These are phyloP conservation scores for Cyprinodon brontotheroides DNA, from an alignment of 2,113 vertebrate species.

Conservation along the genomic window DNA sequence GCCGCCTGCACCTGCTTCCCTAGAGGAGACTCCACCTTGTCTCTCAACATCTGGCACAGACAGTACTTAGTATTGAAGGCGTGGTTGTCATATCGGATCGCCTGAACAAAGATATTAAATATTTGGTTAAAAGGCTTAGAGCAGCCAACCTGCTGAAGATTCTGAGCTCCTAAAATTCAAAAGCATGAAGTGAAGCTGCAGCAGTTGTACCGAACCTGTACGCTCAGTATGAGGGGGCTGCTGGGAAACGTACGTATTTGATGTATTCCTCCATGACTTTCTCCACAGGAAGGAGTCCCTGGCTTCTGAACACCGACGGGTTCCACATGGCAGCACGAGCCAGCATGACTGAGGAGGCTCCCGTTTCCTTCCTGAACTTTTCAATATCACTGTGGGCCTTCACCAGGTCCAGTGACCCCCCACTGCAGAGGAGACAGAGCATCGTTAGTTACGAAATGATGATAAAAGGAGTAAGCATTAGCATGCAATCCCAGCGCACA, in stretches of 20 bases:
- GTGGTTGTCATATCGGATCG: constrained; percentile 91
- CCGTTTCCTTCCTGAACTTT: constrained; percentile 82
- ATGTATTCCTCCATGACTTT: constrained; percentile 91
- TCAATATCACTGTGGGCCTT: constrained; percentile 84
- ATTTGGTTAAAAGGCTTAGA: too few relatives aligned
- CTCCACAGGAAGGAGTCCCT: constrained; percentile 85
- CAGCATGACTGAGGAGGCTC: constrained; percentile 92
- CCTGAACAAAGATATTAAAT: constrained; percentile 71
- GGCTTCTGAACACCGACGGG: constrained; percentile 87
- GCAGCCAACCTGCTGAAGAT: background rate
- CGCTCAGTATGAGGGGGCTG: too few relatives aligned
- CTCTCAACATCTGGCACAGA: constrained; percentile 95
- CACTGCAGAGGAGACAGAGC: constrained; percentile 77
- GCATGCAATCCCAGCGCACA: too few relatives aligned
- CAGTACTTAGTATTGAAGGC: constrained; percentile 98
- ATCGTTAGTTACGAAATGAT: background rate
- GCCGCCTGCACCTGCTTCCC: constrained; percentile 90
- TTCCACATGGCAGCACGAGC: constrained; percentile 98
- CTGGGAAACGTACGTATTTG: constrained; percentile 82
- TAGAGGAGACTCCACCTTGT: constrained; percentile 89
- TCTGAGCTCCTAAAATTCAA: background rate
- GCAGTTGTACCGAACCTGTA: too few relatives aligned
- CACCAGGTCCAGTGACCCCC: constrained; percentile 93
- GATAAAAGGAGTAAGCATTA: too few relatives aligned
- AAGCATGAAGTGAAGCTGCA: background rate